Base-by-base conservation (phyloP, 2,797 vertebrate genomes). In the Pseudochirops cupreus region DNA sequence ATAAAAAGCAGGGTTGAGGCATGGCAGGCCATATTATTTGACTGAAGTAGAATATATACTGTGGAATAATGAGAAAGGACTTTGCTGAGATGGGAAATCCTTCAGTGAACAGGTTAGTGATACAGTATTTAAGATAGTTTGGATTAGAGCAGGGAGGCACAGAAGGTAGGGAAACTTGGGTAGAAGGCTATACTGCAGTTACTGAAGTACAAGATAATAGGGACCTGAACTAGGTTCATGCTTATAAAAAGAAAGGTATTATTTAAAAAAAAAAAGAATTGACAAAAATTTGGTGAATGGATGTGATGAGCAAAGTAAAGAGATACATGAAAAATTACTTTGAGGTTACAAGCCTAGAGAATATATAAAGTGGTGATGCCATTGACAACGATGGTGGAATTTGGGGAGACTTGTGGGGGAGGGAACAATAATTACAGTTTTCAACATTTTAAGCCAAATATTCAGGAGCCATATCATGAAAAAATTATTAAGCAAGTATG, bases 261-360 rank as follows among this genome's bases (percentile, higher is more conserved):
- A 74, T 74, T 31, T 33, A 31, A 12, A 62, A n/a, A 67, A 74
- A 67, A 62, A 33, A 59, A 95, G 62, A 90, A 3, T 24, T n/a
- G 56, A 16, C 13, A 46, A 7, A 93, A 89, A 33, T 2, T n/a
- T 46, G 56, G 33, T 94, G 94, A 57, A 62, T n/a, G 31, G 56
- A 58, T 3, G 1, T 92, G 24, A 95, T 29, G 7, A 18, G 6
- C 89, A 33, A 94, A 89, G 28, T 56, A 59, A 58, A 55, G 1
- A 9, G 10, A 59, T 55, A 26, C 91, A 13, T 4, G 67, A 53
- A 94, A 96, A 95, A 89, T 4, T 3, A 62, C 56, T 74, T 46
- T 52, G 31, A 67, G 24, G 24, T 74, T 92, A 13, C 46, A 97
- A 95, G 89, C 7, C 74, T 92, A 91, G 39, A 31, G 96, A 94